Evolutionary conservation across 2,797 vertebrate species (phyloP).

Genomic region (Scolopax rusticola): DNA sequence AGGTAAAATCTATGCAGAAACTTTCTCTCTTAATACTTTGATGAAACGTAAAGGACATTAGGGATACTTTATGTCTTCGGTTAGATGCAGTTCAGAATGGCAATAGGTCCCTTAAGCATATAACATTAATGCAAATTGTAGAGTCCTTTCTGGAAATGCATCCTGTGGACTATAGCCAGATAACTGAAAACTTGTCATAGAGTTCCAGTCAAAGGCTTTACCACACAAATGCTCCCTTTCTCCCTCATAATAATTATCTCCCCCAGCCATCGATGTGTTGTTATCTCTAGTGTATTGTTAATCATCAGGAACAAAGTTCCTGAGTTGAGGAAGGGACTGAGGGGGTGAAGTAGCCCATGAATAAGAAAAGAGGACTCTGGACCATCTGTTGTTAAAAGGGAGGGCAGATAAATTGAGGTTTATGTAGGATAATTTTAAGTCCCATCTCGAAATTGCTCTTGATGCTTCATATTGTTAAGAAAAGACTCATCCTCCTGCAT

Average conservation of each 20-base stretch:
- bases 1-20: constrained; percentile 40
- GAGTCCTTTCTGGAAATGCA: constrained; percentile 34
- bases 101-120: constrained; percentile 59
- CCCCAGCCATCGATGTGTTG: background rate
- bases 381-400: constrained; percentile 1
- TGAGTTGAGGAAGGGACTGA: background rate
- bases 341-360: background rate
- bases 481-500: background rate
- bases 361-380: background rate
- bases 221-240: background rate
- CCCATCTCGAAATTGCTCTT: background rate
- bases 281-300: background rate
- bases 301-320: background rate
- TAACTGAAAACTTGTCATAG: background rate
- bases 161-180: constrained; percentile 4
- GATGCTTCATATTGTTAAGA: background rate
- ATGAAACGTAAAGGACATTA: background rate
- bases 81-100: constrained; percentile 34
- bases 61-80: constrained; percentile 52
- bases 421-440: constrained; percentile 8
- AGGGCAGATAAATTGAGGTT: constrained; percentile 9
- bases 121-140: constrained; percentile 56
- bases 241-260: background rate
- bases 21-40: constrained; percentile 48
- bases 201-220: constrained; percentile 7